phyloP scores from a whole-genome alignment of 1,140 invertebrate genomes.

The Calosoma granatense region DNA sequence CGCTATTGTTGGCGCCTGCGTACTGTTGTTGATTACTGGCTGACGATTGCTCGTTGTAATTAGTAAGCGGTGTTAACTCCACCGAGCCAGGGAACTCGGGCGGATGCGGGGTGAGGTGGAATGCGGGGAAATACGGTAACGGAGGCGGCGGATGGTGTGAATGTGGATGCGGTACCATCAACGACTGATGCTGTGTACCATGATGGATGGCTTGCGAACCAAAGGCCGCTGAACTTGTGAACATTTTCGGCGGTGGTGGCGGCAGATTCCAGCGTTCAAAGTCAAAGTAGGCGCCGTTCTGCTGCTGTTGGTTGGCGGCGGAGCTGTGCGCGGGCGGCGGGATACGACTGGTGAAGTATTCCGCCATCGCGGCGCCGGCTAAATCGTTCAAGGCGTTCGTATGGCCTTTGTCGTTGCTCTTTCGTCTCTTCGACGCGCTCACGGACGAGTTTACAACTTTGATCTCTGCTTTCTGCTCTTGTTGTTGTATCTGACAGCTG shows the following conservation, averaged over 20 bases:
- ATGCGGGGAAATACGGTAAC: slow-evolving; percentile 57
- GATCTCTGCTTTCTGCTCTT: background rate
- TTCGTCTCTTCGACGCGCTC: slow-evolving; percentile 28
- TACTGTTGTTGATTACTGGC: slow-evolving; percentile 15
- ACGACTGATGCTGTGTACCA: slow-evolving; percentile 40
- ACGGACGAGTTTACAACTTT: slow-evolving; percentile 1
- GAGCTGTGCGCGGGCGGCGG: slow-evolving; percentile 60
- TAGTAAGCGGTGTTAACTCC: slow-evolving; percentile 50
- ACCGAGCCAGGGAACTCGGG: slow-evolving; percentile 52
- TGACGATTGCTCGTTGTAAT: slow-evolving; percentile 41
- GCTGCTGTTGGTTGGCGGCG: slow-evolving; percentile 47
- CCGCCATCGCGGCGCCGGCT: slow-evolving; percentile 40
- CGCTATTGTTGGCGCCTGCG: background rate
- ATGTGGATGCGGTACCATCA: slow-evolving; percentile 49
- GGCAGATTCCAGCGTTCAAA: slow-evolving; percentile 63
- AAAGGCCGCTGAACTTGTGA: slow-evolving; percentile 43
- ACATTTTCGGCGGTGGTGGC: slow-evolving; percentile 54
- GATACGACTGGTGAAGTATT: slow-evolving; percentile 48
- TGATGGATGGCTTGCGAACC: slow-evolving; percentile 48
- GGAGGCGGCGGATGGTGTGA: slow-evolving; percentile 43
- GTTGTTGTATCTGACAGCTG: slow-evolving; percentile 12
- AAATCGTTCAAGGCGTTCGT: slow-evolving; percentile 40
- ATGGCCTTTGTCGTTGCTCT: slow-evolving; percentile 30
- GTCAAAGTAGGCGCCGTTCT: slow-evolving; percentile 57
- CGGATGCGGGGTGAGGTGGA: slow-evolving; percentile 52